phyloP scores from a whole-genome alignment of 2,797 vertebrate genomes.

The Lindbergichthys nudifrons region DNA sequence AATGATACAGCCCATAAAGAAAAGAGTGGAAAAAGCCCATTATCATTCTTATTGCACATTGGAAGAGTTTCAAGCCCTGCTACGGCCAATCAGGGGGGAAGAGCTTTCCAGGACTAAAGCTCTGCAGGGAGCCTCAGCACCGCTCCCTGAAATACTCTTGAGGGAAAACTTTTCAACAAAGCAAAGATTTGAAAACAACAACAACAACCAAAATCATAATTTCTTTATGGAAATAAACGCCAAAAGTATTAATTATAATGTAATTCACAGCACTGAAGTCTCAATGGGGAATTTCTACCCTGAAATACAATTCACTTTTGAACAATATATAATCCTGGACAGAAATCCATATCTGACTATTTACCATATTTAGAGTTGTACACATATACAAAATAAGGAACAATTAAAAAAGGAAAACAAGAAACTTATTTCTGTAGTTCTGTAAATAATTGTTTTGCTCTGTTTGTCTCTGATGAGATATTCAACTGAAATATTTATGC shows the following conservation, averaged over 20 bases:
- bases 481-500: neutral
- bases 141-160: slow-evolving; percentile 26
- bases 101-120: slow-evolving; percentile 47
- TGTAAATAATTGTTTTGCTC: neutral
- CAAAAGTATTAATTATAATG: slow-evolving; percentile 13
- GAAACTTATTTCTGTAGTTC: too few relatives aligned
- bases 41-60: slow-evolving; percentile 49
- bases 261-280: neutral
- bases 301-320: neutral
- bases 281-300: neutral
- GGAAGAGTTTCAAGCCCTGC: slow-evolving; percentile 47
- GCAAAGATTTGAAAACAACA: slow-evolving; percentile 22
- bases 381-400: neutral
- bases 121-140: slow-evolving; percentile 38
- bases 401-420: neutral
- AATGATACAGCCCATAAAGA: slow-evolving; percentile 48
- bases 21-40: slow-evolving; percentile 49
- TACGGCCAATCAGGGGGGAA: slow-evolving; percentile 16
- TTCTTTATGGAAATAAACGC: slow-evolving; percentile 21
- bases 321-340: neutral
- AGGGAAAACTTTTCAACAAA: slow-evolving; percentile 31
- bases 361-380: neutral
- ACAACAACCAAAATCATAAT: slow-evolving; percentile 12
- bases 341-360: neutral
- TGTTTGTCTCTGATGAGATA: neutral